Evolutionary conservation across 2,888 invertebrate species (phyloP).

Genomic region (Pseudococcus jackbeardsleyi): DNA sequence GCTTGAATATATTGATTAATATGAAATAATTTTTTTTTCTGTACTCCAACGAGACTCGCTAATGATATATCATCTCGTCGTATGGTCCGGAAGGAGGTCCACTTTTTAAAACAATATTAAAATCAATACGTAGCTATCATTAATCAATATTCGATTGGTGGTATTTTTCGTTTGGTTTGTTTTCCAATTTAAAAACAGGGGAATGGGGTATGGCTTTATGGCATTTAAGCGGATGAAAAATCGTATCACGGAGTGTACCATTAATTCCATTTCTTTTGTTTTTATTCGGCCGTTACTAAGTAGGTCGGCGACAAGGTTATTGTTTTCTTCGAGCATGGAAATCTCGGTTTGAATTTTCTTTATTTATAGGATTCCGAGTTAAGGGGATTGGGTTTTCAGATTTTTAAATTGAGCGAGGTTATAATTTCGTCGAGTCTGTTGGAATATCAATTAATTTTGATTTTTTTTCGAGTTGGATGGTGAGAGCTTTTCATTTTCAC

Average conservation of each 20-base stretch:
- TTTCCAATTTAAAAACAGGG: background rate
- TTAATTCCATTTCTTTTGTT: conserved; percentile 29
- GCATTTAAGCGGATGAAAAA: conserved; percentile 43
- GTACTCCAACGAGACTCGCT: background rate
- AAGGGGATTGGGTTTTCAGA: background rate
- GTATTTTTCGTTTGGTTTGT: conserved; percentile 10
- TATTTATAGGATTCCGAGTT: background rate
- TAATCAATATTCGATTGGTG: conserved; percentile 44
- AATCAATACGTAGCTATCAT: conserved; percentile 29
- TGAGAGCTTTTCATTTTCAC: no score
- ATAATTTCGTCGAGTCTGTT: no score
- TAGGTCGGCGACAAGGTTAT: conserved; percentile 33
- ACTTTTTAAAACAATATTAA: conserved; percentile 45
- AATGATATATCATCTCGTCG: conserved; percentile 42
- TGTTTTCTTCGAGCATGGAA: background rate
- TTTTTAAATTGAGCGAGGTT: background rate
- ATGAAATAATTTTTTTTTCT: conserved; percentile 32
- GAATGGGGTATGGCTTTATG: background rate
- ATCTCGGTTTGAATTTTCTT: background rate
- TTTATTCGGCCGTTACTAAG: conserved; percentile 10
- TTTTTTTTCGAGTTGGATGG: no score
- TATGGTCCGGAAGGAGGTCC: conserved; percentile 33
- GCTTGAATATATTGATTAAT: conserved; percentile 29
- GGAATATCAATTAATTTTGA: no score
- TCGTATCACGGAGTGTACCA: conserved; percentile 5